phyloP scores from a whole-genome alignment of 2,797 vertebrate genomes.

The Paratrypauchen microcephalus region DNA sequence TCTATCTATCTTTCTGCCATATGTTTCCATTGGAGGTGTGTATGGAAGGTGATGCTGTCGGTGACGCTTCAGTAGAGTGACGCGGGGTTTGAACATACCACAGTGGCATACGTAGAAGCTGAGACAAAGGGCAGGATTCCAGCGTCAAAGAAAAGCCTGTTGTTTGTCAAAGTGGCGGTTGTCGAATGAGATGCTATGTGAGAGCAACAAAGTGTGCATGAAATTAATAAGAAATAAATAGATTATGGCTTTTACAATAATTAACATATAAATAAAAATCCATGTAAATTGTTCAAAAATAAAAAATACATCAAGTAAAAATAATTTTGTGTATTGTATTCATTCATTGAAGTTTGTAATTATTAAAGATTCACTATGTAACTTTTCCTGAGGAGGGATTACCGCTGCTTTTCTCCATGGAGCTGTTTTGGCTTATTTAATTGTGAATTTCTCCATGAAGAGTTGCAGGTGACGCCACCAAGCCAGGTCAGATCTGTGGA shows the following conservation, averaged over 20 bases:
- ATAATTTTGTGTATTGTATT: no score
- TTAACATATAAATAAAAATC: not conserved
- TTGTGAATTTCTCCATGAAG: no score
- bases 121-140: not conserved
- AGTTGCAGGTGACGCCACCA: no score
- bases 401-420: no score
- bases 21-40: not conserved
- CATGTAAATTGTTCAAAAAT: no score
- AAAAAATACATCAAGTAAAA: no score
- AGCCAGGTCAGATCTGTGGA: no score
- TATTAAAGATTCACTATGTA: no score
- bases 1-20: not conserved
- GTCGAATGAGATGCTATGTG: not conserved
- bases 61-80: conserved; percentile 1
- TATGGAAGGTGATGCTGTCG: not conserved
- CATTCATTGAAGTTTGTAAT: no score
- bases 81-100: not conserved
- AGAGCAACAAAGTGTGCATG: not conserved
- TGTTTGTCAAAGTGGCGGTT: not conserved
- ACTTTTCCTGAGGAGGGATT: no score
- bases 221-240: no score
- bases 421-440: no score
- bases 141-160: not conserved
- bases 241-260: not conserved
- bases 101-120: not conserved